Base-by-base conservation (phyloP, 2,888 invertebrate species). In the Agrilus biguttatus region DNA sequence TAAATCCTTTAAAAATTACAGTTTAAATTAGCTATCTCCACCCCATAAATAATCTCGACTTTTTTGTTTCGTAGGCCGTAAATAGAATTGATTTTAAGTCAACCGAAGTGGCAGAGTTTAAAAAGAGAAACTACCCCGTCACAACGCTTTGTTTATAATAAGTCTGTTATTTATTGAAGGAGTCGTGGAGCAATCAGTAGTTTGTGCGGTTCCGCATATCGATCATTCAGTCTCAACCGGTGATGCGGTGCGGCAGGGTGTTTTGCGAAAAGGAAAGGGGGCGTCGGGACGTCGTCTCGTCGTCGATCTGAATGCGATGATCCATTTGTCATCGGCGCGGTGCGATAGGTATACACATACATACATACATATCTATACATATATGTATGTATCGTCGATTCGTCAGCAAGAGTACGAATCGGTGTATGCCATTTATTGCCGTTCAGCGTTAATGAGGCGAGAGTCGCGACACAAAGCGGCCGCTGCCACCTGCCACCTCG, bases 381-480 rank as follows among this genome's bases (percentile, higher is more conserved):
- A 47, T 49, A 45, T 47, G 44, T 47, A 51, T 53, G 53, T 54
- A 54, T 53, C 54, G 51, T 54, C 51, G 45, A 49, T 55, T 50
- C 54, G 55, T 54, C 46, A 46, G 49, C 55, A 54, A 54, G 57
- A 63, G 63, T 63, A 61, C 55, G 55, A 61, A 61, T 56, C 61
- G 58, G 49, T 63, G 63, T 63, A 61, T 52, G 60, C 58, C 61
- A 61, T 62, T 62, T 61, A 60, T 61, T 57, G 50, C 49, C 51
- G 52, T 51, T 50, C 45, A 45, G 47, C 49, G 52, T 51, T 51
- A 55, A 50, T 50, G 51, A 50, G 45, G 49, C 50, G 49, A 46
- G 48, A 51, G 48, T 47, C 47, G 44, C 38, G 46, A 51, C 52
- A 53, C 53, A 56, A 51, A 53, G 53, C 52, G 55, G 50, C 54